phyloP scores from a whole-genome alignment of 2,797 vertebrate species.

The Pantherophis vulpinus region DNA sequence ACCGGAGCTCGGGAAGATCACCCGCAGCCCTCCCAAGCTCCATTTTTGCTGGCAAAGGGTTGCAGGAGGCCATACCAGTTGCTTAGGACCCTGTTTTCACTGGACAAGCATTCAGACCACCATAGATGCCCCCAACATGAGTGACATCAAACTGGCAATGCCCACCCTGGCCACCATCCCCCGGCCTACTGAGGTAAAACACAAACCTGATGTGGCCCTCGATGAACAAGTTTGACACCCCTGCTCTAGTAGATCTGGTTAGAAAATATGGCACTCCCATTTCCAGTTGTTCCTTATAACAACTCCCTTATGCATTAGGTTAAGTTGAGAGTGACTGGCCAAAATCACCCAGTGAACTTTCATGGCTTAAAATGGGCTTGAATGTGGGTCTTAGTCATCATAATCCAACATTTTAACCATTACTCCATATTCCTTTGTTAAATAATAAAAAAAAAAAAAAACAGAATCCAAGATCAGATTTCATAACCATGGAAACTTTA shows the following conservation, averaged over 20 bases:
- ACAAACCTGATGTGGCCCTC: no score
- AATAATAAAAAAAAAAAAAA: background rate
- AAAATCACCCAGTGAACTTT: background rate
- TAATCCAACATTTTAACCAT: background rate
- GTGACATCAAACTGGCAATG: no score
- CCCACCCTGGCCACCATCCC: no score
- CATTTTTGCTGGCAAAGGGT: no score
- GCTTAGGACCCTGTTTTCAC: no score
- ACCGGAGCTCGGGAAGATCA: no score
- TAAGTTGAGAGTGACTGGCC: background rate
- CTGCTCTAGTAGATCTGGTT: background rate
- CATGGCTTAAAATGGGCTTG: background rate
- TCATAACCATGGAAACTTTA: background rate
- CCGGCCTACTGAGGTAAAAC: accelerated
- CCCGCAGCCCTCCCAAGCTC: no score
- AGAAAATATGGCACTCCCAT: background rate
- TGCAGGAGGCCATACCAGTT: no score
- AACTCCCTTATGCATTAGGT: background rate
- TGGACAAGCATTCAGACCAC: no score
- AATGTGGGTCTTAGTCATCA: background rate
- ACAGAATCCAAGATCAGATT: background rate
- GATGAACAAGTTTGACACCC: no score
- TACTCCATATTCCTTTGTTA: background rate
- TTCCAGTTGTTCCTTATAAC: background rate
- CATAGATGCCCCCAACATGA: no score